A percentile compares a stretch with the other conserved stretches of the same genome.
Conservation (phyloP, 2,113 vertebrate species). For the Atrichornis clamosus region DNA sequence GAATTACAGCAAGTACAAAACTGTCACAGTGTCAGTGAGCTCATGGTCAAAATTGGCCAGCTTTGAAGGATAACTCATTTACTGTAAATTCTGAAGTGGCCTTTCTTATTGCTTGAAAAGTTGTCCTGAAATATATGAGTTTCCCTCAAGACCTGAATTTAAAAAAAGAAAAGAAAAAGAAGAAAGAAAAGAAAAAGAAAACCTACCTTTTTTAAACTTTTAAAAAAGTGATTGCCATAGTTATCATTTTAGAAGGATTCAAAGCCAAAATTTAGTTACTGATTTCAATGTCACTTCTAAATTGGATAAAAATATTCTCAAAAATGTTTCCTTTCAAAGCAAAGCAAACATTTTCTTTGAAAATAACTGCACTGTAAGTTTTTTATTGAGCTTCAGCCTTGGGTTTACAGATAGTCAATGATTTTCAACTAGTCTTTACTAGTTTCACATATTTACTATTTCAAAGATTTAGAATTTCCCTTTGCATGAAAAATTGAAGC, state of each 20-base stretch:
- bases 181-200: rapidly evolving
- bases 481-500: background rate
- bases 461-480: background rate
- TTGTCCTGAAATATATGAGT: background rate
- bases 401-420: background rate
- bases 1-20: conserved; percentile 1
- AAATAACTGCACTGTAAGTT: background rate
- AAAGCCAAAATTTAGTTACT: background rate
- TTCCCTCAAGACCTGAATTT: background rate
- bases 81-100: background rate
- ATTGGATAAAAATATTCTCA: background rate
- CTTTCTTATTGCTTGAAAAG: background rate
- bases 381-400: background rate
- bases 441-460: background rate
- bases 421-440: background rate
- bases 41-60: background rate
- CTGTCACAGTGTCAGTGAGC: background rate
- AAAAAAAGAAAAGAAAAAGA: too few species aligned
- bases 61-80: background rate
- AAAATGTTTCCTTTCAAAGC: background rate
- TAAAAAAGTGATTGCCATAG: background rate
- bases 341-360: background rate
- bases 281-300: background rate
- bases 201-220: background rate
- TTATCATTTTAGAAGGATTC: background rate